Evolutionary conservation across 2,113 vertebrate genomes (phyloP), one percentile per base, ranked within the genome.

Genomic region (Lagopus leucura): DNA sequence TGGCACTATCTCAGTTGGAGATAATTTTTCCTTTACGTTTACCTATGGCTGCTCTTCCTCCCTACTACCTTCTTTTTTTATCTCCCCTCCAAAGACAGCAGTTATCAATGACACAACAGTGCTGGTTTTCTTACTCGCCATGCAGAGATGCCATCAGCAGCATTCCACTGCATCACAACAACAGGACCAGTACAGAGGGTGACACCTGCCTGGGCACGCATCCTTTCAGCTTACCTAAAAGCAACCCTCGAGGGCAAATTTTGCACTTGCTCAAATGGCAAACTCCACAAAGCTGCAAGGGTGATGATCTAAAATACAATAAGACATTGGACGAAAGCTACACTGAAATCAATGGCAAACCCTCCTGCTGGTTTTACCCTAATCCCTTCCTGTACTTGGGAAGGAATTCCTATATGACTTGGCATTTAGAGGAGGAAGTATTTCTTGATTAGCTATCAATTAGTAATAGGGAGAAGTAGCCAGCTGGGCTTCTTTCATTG

Each of bases 41-140:
- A 78, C 71, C 52, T 50, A 95, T 79, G 77, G 74, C 77, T 94
- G 55, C 77, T 94, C 83, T 90, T 95, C 77, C 92, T 94, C 83
- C 72, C 86, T 81, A 80, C 91, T 95, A 90, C 86, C 74, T 93
- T 82, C 45, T 14, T 94, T 86, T 97, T 95, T 95, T 86, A 95
- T 88, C 82, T 96, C 81, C 61, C 88, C 82, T 95, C 89, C 90
- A 54, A 27, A 90, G 69, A 92, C 72, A 82, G 90, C 89, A 93
- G 88, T 77, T 73, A 83, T 81, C 76, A 77, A 94, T 70, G 0
- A 21, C 6, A 20, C 20, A 65, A 45, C 55, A 82, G 66, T 87
- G 54, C 89, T 96, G 72, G 79, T 88, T 95, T 95, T 93, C 86
- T 63, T 91, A 48, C 89, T 72, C 90, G 95, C 80, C 82, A 77